Conservation (phyloP, 2,888 invertebrate species). For the Prenolepis imparis region DNA sequence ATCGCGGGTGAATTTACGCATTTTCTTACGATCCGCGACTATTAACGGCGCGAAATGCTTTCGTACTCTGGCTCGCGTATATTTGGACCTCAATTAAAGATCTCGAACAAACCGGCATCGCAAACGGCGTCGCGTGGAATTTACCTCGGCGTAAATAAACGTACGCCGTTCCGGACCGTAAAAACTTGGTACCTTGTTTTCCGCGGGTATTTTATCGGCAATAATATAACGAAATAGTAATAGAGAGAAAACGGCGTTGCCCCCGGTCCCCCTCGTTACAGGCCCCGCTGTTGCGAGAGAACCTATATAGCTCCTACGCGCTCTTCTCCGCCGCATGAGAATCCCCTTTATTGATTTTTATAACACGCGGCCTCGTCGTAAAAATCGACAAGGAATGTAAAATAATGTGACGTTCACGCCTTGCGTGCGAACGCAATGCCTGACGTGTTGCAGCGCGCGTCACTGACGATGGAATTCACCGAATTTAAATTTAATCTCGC, state of each 20-base stretch:
- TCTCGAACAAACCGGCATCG: slow-evolving; percentile 32
- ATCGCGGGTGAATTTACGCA: slow-evolving; percentile 53
- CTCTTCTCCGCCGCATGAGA: slow-evolving; percentile 57
- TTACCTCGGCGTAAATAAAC: slow-evolving; percentile 48
- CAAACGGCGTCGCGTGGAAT: slow-evolving; percentile 23
- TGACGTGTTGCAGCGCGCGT: slow-evolving; percentile 55
- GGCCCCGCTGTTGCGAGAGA: slow-evolving; percentile 13
- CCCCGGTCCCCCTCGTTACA: neutral
- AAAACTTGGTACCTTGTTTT: slow-evolving; percentile 45
- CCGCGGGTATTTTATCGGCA: slow-evolving; percentile 49
- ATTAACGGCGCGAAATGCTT: slow-evolving; percentile 44
- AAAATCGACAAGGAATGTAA: slow-evolving; percentile 72
- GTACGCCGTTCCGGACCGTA: slow-evolving; percentile 20
- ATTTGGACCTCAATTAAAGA: slow-evolving; percentile 42
- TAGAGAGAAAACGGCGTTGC: slow-evolving; percentile 43
- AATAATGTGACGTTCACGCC: slow-evolving; percentile 66
- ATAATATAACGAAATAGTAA: slow-evolving; percentile 55
- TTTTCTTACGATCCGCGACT: slow-evolving; percentile 52
- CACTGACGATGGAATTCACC: slow-evolving; percentile 65
- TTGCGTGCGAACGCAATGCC: slow-evolving; percentile 49
- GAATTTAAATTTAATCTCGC: slow-evolving; percentile 68
- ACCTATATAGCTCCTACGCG: slow-evolving; percentile 51
- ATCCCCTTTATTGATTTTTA: slow-evolving; percentile 74
- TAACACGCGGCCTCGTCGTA: slow-evolving; percentile 69
- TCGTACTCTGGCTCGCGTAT: slow-evolving; percentile 27